Evolutionary conservation across 2,888 invertebrate genomes (phyloP), one percentile per base, ranked within the genome.

Genomic region (Sipha maydis): DNA sequence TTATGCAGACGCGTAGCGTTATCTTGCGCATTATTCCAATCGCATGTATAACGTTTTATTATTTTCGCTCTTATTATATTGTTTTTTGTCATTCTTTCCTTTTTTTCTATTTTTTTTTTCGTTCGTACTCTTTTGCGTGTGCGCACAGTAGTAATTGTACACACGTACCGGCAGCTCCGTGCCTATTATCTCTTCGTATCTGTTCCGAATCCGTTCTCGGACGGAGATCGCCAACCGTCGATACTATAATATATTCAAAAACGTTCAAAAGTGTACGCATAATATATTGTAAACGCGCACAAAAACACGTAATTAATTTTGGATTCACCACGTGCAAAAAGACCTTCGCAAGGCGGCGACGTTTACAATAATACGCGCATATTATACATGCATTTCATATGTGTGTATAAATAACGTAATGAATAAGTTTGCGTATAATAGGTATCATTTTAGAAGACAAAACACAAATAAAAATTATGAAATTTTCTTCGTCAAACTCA

Each of bases 181-280:
- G 5, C 25, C 61, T 61, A 34, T 80, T 80, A 38, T 80, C 80
- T 67, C n/a, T 17, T 28, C 38, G 80, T 41, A 34, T 34, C 31
- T 8, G 34, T 31, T 34, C 69, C 69, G 69, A 69, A 69, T 69
- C 69, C 69, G 61, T 61, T 8, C 31, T 31, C 28, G 21, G 28
- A 1, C 78, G 17, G 25, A 78, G 80, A 80, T 80, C 67, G 80
- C 80, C 67, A n/a, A 61, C 34, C 34, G 34, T 61, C 79, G 79
- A 79, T 79, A 48, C 14, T 11, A 61, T 61, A 61, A 61, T 61
- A 67, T 80, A 80, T 80, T 80, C 80, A 80, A 80, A 80, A 80
- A 80, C 80, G 80, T 34, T 61, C n/a, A 67, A 67, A 80, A 80
- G 80, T n/a, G 61, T n/a, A 9, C n/a, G 38, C 25, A 21, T 31